Conservation (phyloP, 2,888 invertebrate genomes). For the Lithophane leautieri region DNA sequence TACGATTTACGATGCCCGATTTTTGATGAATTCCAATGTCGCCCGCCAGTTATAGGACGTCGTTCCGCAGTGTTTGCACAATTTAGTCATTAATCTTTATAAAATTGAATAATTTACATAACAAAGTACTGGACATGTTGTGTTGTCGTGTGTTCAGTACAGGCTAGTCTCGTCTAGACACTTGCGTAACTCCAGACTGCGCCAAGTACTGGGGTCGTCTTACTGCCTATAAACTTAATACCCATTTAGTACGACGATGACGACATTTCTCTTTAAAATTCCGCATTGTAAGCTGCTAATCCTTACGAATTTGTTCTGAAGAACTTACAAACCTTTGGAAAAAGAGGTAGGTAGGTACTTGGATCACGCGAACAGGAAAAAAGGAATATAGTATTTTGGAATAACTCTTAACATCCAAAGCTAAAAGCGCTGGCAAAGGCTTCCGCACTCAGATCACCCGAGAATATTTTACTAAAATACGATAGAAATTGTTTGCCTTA, state of each 20-base stretch:
- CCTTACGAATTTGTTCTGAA: neutral
- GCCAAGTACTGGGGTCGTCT: constrained; percentile 42
- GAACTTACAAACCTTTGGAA: neutral
- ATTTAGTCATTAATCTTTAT: neutral
- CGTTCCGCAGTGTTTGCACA: neutral
- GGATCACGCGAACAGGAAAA: too few species aligned
- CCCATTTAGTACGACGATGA: constrained; percentile 31
- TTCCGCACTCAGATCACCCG: constrained; percentile 1
- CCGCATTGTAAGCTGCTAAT: neutral
- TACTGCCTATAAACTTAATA: constrained; percentile 42
- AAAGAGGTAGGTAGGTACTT: neutral
- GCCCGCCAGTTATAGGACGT: neutral
- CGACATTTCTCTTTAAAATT: constrained; percentile 29
- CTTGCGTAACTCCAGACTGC: constrained; percentile 55
- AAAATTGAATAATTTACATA: neutral
- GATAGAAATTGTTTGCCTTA: constrained; percentile 2
- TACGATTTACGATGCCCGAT: neutral
- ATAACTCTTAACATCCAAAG: constrained; percentile 8
- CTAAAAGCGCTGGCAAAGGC: constrained; percentile 9
- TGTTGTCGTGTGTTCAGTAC: neutral
- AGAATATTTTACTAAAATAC: constrained; percentile 11
- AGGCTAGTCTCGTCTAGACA: constrained; percentile 47
- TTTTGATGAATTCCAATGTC: neutral
- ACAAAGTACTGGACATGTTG: constrained; percentile 13
- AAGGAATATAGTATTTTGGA: neutral